Evolutionary conservation across 1,140 invertebrate species (phyloP), one percentile per base, ranked within the genome.

Genomic region (Euschistus heros): DNA sequence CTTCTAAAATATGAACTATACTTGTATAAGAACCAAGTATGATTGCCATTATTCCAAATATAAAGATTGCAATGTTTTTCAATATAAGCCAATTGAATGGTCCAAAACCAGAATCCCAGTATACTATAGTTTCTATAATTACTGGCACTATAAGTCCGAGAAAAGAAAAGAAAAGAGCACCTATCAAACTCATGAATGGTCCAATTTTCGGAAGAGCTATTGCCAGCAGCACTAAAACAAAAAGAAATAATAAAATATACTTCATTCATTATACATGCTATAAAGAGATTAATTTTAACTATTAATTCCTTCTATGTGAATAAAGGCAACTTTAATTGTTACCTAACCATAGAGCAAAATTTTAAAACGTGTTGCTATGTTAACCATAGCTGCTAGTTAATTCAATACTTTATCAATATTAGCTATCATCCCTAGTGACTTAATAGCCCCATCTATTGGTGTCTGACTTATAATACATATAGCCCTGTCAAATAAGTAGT

Each of bases 61-160:
- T 70, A 13, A 81, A 73, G 22, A 94, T 82, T 10, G 86, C 64
- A n/a, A 87, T 65, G 74, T 93, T 89, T 73, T 92, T 92, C 75
- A 84, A 80, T 3, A 87, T 76, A n/a, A 87, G 80, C 82, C 84
- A 89, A 62, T 88, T 82, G 61, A 71, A 80, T 4, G 75, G 74
- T 13, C 87, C 87, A 52, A 70, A 66, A 22, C 69, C 70, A 62
- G 81, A 80, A 20, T 89, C 84, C 86, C 86, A 89, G 70, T 81
- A 88, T 0, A 85, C 87, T 14, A 93, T 78, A 5, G 90, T 81
- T 77, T 97, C 92, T 26, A 97, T 87, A 44, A 92, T 76, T 0
- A 91, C 88, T 8, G 96, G 96, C 66, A 94, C 85, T n/a, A 98
- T 85, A 3, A 98, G 81, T 22, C 94, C 94, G 13, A 98, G 81